Evolutionary conservation across 1,140 invertebrate genomes (phyloP).

Genomic region (Caenorhabditis elegans): WBcel235 BX284603.4:4527501-4528000

Average conservation of each 20-base stretch:
- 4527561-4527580: conserved; percentile 36
- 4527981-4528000: not conserved
- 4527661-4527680: not conserved
- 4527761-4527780: conserved; percentile 83
- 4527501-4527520: conserved; percentile 36
- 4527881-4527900: conserved; percentile 21
- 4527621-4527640: conserved; percentile 33
- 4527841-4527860: conserved; percentile 70
- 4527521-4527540: conserved; percentile 30
- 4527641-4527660: not conserved
- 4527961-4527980: not conserved
- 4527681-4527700: not conserved
- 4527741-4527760: conserved; percentile 80
- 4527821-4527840: conserved; percentile 78
- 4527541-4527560: conserved; percentile 9
- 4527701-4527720: too few relatives aligned
- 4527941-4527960: conserved; percentile 1
- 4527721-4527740: conserved; percentile 66
- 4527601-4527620: conserved; percentile 40
- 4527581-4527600: not conserved
- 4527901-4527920: conserved; percentile 48
- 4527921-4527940: conserved; percentile 37
- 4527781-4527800: conserved; percentile 86
- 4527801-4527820: conserved; percentile 78
- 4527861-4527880: conserved; percentile 15